A percentile compares a stretch with the other conserved stretches of the same genome.
Conservation (phyloP, 92 coral and sea anemone species). For the Zoanthus gigantus region DNA sequence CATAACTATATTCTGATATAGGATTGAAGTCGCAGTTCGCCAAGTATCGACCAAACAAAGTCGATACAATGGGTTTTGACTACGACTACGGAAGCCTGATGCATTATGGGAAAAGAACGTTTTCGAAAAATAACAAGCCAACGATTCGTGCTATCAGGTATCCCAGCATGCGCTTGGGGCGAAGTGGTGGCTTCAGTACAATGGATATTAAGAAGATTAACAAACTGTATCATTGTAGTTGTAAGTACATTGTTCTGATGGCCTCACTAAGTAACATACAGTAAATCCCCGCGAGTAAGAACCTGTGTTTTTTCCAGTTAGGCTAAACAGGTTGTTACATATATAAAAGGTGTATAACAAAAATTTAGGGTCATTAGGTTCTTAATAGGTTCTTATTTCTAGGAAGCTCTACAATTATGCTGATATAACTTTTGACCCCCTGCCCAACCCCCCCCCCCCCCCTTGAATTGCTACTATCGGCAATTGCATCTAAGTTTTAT, state of each 20-base stretch:
- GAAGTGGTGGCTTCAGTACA: slow-evolving; percentile 78
- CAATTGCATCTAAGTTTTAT: too few relatives aligned
- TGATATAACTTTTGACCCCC: too few relatives aligned
- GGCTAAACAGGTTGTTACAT: too few relatives aligned
- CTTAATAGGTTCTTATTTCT: too few relatives aligned
- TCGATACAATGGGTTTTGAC: slow-evolving; percentile 80
- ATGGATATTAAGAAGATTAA: slow-evolving; percentile 87
- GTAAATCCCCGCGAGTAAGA: too few relatives aligned
- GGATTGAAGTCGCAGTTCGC: slow-evolving; percentile 85
- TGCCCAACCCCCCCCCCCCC: too few relatives aligned
- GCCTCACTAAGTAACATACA: not conserved
- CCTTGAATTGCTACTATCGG: too few relatives aligned
- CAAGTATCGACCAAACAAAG: slow-evolving; percentile 83
- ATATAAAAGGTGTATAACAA: too few relatives aligned
- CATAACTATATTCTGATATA: not conserved
- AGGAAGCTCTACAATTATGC: too few relatives aligned
- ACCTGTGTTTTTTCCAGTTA: too few relatives aligned
- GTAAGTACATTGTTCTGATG: slow-evolving; percentile 50
- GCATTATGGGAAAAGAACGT: slow-evolving; percentile 89
- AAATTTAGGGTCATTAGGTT: too few relatives aligned
- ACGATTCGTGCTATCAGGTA: slow-evolving; percentile 77
- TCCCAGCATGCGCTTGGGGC: slow-evolving; percentile 82
- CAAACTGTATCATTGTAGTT: slow-evolving; percentile 75
- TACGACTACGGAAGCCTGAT: slow-evolving; percentile 89
- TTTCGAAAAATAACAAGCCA: slow-evolving; percentile 75